phyloP scores from a whole-genome alignment of 2,113 vertebrate species.

The Polyodon spathula region DNA sequence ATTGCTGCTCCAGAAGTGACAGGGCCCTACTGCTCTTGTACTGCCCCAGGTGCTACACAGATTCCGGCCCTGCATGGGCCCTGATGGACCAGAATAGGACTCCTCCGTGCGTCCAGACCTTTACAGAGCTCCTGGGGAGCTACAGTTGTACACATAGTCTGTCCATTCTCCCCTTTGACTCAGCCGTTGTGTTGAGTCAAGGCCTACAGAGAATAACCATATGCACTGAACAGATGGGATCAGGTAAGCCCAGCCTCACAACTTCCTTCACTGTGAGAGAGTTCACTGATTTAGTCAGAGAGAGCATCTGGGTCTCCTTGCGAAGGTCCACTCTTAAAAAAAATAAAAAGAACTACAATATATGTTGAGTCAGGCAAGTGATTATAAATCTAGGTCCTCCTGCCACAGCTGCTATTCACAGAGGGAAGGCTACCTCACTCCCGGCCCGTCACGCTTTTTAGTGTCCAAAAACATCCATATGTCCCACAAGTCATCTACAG shows the following conservation, averaged over 20 bases:
- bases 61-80: not conserved
- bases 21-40: conserved; percentile 2
- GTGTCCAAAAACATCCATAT: conserved; percentile 46
- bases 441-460: conserved; percentile 41
- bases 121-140: not conserved
- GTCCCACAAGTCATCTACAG: conserved; percentile 35
- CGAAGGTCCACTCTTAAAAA: not conserved
- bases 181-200: conserved; percentile 17
- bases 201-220: conserved; percentile 30
- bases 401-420: conserved; percentile 42
- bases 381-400: conserved; percentile 37
- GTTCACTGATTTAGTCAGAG: not conserved
- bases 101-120: rapidly evolving
- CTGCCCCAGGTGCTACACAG: not conserved
- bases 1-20: conserved; percentile 1
- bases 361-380: conserved; percentile 37
- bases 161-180: conserved; percentile 17
- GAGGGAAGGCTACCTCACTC: conserved; percentile 46
- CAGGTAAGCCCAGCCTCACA: conserved; percentile 30
- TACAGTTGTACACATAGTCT: not conserved
- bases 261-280: conserved; percentile 14
- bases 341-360: conserved; percentile 34
- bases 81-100: not conserved
- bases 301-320: not conserved
- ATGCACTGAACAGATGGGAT: conserved; percentile 35